Evolutionary conservation across 2,797 vertebrate genomes (phyloP), one percentile per base, ranked within the genome.

Genomic region (Artibeus lituratus): DNA sequence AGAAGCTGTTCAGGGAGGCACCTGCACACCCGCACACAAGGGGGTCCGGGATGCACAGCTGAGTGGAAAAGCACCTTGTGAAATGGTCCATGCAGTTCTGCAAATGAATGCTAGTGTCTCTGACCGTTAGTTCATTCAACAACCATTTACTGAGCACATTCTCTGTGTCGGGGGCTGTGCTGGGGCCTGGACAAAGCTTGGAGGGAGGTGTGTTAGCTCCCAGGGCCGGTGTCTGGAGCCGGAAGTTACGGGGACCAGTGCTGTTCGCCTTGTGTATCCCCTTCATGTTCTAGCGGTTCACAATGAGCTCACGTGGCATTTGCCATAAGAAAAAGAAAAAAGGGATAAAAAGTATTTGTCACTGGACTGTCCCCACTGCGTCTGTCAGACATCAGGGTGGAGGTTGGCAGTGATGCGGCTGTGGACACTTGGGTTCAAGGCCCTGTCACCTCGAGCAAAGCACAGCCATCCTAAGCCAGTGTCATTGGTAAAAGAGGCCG

Each of bases 401-500:
- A 39, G 16, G 57, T 18, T 9, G 85, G 49, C 15, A 1, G 62
- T 3, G 39, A 49, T 1, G 29, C 3, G 29, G 81, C 70, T 86
- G 32, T 14, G 2, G 47, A 70, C 55, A 72, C 83, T 32, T 26
- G 10, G 26, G 74, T 29, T 84, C 70, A 32, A 69, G 84, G 76
- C 35, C 47, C 47, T 32, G 76, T 83, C 39, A 69, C 87, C 80
- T 55, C 37, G 69, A 81, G 49, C 39, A 76, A 83, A 89, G 53
- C 49, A 8, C 42, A 69, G 16, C 39, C n/a, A 67, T 72, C 42
- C 5, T 4, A 21, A 72, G 32, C 72, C 47, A 24, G 35, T 72
- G 84, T 44, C 80, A 83, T 62, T 67, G 82, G 53, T 24, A 39
- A 91, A 84, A 83, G 78, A 91, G 70, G 51, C 55, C 39, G 16